Evolutionary conservation across 1,140 invertebrate genomes (phyloP), one percentile per base, ranked within the genome.

Genomic region (Bathynomus jamesi): DNA sequence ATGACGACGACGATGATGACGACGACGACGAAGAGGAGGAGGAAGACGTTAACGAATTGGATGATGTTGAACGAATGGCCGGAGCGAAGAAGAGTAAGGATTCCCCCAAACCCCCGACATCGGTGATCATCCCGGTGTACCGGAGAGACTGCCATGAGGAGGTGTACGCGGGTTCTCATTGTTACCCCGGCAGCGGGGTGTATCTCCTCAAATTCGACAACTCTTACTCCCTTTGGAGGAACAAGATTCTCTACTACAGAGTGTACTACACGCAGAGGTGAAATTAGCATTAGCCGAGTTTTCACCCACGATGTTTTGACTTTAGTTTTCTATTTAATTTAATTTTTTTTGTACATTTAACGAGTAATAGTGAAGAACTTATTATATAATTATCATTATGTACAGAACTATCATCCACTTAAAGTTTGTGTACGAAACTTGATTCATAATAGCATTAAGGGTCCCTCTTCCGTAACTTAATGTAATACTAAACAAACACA

Each of bases 181-280:
- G 88, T 28, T 99, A 99, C 84, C 97, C 98, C 4, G 96, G 93
- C 24, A 70, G 70, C 1, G 75, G 98, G 40, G 92, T 99, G 40
- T 99, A 99, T 84, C 84, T 99, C 80, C 85, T 99, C 8, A 99
- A 99, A 85, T 99, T 99, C 84, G 97, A 99, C 84, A 99, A 99
- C 84, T 96, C 95, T 0, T 99, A 98, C 83, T 98, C 95, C 60
- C 84, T 99, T 69, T 99, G 96, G 96, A 88, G 98, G 78, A 97
- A 94, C 78, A 99, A 99, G 89, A 98, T 94, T 11, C 86, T 99
- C 28, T 99, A 99, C 82, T 99, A 99, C 83, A 87, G 96, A 83
- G 95, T 99, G 60, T 99, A 97, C 82, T 99, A 99, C 80, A 97
- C 95, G n/a, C 69, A 65, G 28, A 21, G 24, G 40, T 53, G 40